Evolutionary conservation across 2,797 vertebrate species (phyloP), one percentile per base, ranked within the genome.

Genomic region (Echeneis naucrates): DNA sequence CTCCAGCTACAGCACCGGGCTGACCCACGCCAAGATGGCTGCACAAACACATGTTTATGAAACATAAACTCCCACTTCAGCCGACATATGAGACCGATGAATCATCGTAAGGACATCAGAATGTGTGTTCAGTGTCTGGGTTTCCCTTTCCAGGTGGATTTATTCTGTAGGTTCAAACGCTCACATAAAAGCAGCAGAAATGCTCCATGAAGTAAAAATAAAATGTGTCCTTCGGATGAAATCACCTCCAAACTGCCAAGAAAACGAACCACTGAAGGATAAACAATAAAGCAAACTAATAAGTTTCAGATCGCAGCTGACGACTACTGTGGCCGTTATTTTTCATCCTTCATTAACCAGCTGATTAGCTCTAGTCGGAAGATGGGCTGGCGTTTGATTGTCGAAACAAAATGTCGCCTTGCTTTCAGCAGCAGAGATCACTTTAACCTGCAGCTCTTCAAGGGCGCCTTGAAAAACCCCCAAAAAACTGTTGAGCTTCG

Each of bases 31-130:
- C 40, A 14, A 26, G 45, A 30, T 17, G 65, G 11, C 21, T 40
- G 27, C 63, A 19, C 21, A 13, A 62, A 77, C 37, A 45, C 1
- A 1, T 56, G 53, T 64, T 42, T 64, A 45, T 76, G 63, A 73
- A 56, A 60, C 76, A 48, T 10, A 35, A 52, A 78, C 77, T 32
- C 83, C 81, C 79, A 83, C 77, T 21, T 26, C 0, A 2, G 38
- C 72, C 26, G n/a, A 8, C 24, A 40, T 66, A 24, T 16, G 32
- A 57, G 44, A 44, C 26, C 33, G 42, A 38, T 79, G 68, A 77
- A 72, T 84, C 82, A 79, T 38, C 14, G 3, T 8, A 7, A 51
- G 44, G 5, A 23, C 53, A 53, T 8, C 24, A 4, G 5, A 26
- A n/a, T 45, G 24, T 0, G 8, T 40, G 11, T 72, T 66, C 35